These are phyloP conservation scores for Hyaena hyaena DNA, from an alignment of 2,113 vertebrate species.

Conservation along the genomic window DNA sequence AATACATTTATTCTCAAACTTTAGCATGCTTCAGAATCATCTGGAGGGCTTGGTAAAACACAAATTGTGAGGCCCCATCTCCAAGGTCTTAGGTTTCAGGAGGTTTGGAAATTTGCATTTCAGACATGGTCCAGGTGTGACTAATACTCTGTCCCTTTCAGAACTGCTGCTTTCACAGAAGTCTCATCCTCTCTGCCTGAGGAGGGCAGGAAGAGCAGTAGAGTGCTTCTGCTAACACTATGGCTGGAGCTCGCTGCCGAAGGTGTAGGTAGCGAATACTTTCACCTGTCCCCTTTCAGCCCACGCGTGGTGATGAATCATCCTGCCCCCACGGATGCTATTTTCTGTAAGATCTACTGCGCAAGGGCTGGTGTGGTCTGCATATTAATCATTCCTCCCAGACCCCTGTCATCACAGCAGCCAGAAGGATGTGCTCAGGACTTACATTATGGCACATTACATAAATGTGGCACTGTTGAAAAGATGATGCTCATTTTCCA, in stretches of 20 bases:
- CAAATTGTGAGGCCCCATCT: background rate
- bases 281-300: slow-evolving; percentile 64
- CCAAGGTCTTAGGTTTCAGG: background rate
- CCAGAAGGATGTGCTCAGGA: background rate
- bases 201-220: background rate
- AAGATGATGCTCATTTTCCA: slow-evolving; percentile 41
- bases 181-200: background rate
- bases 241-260: background rate
- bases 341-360: slow-evolving; percentile 47
- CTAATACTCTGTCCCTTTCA: background rate
- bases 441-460: background rate
- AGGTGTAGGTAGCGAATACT: background rate
- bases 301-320: slow-evolving; percentile 48
- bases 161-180: background rate
- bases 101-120: background rate
- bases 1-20: background rate
- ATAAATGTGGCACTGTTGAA: background rate
- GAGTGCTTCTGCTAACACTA: background rate
- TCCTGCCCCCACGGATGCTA: slow-evolving; percentile 32
- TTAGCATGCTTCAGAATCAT: background rate
- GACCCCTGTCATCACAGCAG: background rate
- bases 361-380: background rate
- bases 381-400: slow-evolving; percentile 55
- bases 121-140: background rate
- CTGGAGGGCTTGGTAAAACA: background rate